These are phyloP conservation scores for Anastatus disparis DNA, from an alignment of 1,140 invertebrate genomes.

Conservation along the genomic window DNA sequence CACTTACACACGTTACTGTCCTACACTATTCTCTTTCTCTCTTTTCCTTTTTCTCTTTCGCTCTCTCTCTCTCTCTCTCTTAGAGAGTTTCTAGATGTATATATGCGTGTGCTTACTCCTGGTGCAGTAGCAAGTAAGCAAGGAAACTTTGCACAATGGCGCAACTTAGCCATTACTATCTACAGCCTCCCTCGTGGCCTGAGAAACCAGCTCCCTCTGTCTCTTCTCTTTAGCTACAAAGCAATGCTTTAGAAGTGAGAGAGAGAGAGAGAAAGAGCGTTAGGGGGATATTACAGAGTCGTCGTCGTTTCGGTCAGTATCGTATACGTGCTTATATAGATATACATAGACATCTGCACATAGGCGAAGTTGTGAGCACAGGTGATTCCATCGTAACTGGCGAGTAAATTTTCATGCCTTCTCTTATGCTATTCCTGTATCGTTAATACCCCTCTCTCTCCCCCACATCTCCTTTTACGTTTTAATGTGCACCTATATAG, in stretches of 20 bases:
- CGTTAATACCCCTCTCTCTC: background rate
- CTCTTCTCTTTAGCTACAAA: background rate
- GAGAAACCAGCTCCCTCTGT: background rate
- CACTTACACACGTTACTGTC: constrained; percentile 30
- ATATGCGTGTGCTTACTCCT: no score
- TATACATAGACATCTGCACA: background rate
- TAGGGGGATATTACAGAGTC: constrained; percentile 8
- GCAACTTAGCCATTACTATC: constrained; percentile 60
- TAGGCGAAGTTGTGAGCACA: background rate
- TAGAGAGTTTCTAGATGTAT: no score
- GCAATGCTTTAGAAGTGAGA: background rate
- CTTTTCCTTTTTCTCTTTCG: constrained; percentile 19
- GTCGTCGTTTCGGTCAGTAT: constrained; percentile 6
- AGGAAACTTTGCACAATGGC: constrained; percentile 61
- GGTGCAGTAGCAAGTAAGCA: constrained; percentile 22
- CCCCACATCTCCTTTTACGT: no score
- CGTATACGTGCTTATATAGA: constrained; percentile 21
- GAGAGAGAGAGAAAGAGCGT: background rate
- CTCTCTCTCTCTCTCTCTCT: background rate
- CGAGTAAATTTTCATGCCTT: constrained; percentile 28
- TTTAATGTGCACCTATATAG: no score
- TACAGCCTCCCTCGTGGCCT: constrained; percentile 26
- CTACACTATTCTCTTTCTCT: background rate
- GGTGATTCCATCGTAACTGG: constrained; percentile 8
- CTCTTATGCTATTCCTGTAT: background rate